phyloP scores from a whole-genome alignment of 2,888 invertebrate species.

The Torymus aiolomorphi region DNA sequence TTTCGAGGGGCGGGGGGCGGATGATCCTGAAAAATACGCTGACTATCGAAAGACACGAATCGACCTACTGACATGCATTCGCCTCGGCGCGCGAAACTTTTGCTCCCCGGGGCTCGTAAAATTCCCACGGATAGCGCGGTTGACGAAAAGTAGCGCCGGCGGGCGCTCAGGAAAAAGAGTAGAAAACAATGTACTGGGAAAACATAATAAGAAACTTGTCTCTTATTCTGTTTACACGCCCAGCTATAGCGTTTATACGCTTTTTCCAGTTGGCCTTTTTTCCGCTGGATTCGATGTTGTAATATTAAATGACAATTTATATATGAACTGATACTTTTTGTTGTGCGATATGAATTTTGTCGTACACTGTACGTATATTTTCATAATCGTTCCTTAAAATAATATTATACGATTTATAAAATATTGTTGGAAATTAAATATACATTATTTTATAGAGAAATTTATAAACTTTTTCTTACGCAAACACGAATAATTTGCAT shows the following conservation, averaged over 20 bases:
- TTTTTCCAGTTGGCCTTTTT: background rate
- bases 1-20: background rate
- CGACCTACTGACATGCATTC: conserved; percentile 57
- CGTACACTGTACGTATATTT: too few relatives aligned
- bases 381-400: too few relatives aligned
- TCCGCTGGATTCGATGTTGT: too few relatives aligned
- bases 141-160: conserved; percentile 39
- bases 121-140: conserved; percentile 45
- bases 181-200: conserved; percentile 44
- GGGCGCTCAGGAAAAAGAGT: conserved; percentile 24
- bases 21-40: conserved; percentile 39
- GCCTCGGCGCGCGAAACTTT: conserved; percentile 44
- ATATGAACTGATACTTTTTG: too few relatives aligned
- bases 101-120: conserved; percentile 43
- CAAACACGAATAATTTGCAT: too few relatives aligned
- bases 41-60: conserved; percentile 52
- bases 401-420: too few relatives aligned
- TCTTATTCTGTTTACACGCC: conserved; percentile 35
- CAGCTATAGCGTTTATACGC: background rate
- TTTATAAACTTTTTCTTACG: too few relatives aligned
- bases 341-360: too few relatives aligned
- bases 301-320: too few relatives aligned
- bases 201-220: conserved; percentile 47
- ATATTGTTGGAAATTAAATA: too few relatives aligned
- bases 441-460: too few relatives aligned